Conservation (phyloP, 2,888 invertebrate genomes). For the Zaprionus obscuricornis region DNA sequence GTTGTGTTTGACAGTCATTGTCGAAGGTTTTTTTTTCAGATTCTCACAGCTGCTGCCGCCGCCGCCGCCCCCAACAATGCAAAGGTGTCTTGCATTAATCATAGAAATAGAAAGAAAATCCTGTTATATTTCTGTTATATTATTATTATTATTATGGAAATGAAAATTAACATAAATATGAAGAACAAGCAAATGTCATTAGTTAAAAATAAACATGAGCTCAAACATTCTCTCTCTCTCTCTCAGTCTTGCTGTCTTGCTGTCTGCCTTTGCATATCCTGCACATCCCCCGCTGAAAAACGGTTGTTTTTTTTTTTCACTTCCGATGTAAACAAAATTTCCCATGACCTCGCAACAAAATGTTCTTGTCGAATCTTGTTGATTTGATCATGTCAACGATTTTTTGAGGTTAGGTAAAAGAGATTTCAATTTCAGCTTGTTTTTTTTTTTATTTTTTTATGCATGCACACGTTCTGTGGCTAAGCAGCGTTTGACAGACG, state of each 20-base stretch:
- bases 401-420: conserved; percentile 15
- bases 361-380: conserved; percentile 39
- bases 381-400: conserved; percentile 68
- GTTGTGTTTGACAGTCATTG: too few relatives aligned
- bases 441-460: conserved; percentile 54
- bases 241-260: too few relatives aligned
- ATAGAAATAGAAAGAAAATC: conserved; percentile 41
- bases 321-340: conserved; percentile 67
- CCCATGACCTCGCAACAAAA: conserved; percentile 64
- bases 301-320: conserved; percentile 71
- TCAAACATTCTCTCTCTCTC: conserved; percentile 14
- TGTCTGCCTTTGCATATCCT: conserved; percentile 60
- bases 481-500: too few relatives aligned
- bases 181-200: conserved; percentile 29
- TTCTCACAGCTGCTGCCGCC: conserved; percentile 41
- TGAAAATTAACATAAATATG: conserved; percentile 72
- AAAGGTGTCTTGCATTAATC: conserved; percentile 79
- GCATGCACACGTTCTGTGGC: conserved; percentile 47
- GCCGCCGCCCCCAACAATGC: conserved; percentile 16
- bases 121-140: conserved; percentile 60
- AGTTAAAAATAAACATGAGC: conserved; percentile 50
- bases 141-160: too few relatives aligned
- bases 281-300: conserved; percentile 31
- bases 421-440: conserved; percentile 46
- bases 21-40: background rate